These are phyloP conservation scores for Vulpes lagopus DNA, from an alignment of 2,113 vertebrate species.

Conservation along the genomic window DNA sequence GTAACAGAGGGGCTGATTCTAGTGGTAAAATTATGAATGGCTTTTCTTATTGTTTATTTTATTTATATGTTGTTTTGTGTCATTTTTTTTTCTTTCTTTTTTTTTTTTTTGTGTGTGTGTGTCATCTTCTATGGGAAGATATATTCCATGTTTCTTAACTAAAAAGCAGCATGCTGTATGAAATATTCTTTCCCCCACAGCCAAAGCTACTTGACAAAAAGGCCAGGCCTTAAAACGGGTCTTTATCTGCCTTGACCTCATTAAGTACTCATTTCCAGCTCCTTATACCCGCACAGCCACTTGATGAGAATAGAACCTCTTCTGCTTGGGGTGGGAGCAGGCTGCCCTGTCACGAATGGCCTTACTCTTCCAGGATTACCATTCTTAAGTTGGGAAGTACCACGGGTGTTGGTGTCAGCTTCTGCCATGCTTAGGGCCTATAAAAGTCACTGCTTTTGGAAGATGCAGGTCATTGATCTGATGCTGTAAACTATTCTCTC, in stretches of 20 bases:
- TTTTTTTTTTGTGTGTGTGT: background rate
- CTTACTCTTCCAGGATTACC: background rate
- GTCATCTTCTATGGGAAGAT: background rate
- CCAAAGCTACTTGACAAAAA: background rate
- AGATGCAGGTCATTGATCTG: background rate
- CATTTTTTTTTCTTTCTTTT: background rate
- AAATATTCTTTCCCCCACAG: background rate
- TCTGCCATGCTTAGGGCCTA: background rate
- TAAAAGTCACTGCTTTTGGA: background rate
- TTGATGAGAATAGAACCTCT: background rate
- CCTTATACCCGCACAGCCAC: background rate
- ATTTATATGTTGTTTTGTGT: background rate
- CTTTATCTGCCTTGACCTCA: background rate
- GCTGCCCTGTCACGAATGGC: background rate
- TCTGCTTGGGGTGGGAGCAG: fast-evolving
- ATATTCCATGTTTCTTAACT: background rate
- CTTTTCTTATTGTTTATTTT: background rate
- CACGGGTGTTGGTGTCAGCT: background rate
- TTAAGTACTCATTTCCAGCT: background rate
- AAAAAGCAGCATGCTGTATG: background rate
- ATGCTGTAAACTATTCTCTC: background rate
- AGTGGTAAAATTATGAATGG: background rate
- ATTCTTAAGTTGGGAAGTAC: background rate
- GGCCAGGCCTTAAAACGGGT: background rate
- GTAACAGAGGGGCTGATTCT: background rate